Evolutionary conservation across 2,113 vertebrate species (phyloP), one percentile per base, ranked within the genome.

Genomic region (Scopus umbretta): DNA sequence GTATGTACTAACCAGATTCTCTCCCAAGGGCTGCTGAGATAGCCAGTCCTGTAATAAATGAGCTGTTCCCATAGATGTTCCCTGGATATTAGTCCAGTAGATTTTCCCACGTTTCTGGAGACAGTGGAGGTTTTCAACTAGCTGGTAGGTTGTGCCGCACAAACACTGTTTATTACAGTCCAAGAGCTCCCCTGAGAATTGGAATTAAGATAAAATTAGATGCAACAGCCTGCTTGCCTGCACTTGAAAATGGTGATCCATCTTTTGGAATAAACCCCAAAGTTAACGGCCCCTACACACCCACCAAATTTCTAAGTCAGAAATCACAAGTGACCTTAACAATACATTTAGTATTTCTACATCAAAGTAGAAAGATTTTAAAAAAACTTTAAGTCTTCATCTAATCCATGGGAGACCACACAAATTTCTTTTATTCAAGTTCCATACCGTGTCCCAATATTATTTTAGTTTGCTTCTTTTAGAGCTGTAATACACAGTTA

Each of bases 161-260:
- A n/a, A n/a, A n/a, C n/a, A n/a, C n/a, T n/a, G n/a, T n/a, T n/a
- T n/a, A n/a, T n/a, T n/a, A 86, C n/a, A 56, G 90, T 15, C 30
- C 40, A 83, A 80, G 42, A 78, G 81, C 59, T 92, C 88, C 93
- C 79, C 59, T 67, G 86, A 94, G 90, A 92, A 47, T 20, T 30
- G 21, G 85, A 94, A 95, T 92, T 83, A 80, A 88, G 92, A 95
- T 52, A 94, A 93, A 95, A 94, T 95, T 94, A 92, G 75, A 90
- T 36, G 42, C 47, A 86, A 63, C 63, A 73, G 82, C 42, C 67
- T 83, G 81, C 40, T 42, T 68, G n/a, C 61, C 53, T 86, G 63
- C 79, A 83, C 56, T 88, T 90, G 47, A 56, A 93, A 91, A 92
- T 6, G 14, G 79, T 50, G 38, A 94, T 83, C 67, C 43, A 80